These are phyloP conservation scores for Cavia porcellus DNA, from an alignment of 2,113 vertebrate species.

Conservation along the genomic window DNA sequence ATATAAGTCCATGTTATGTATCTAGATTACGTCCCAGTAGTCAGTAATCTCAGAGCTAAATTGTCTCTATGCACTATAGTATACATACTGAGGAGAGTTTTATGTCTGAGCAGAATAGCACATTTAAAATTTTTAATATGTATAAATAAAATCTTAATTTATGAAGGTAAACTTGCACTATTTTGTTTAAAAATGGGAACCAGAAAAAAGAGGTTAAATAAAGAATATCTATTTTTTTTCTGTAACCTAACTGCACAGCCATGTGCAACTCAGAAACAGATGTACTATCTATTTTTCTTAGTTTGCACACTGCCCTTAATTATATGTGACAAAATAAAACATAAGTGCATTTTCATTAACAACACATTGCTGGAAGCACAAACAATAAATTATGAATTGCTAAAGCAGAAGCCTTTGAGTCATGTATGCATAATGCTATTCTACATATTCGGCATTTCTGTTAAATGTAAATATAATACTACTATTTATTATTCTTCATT, in stretches of 20 bases:
- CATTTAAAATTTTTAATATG: conserved; percentile 69
- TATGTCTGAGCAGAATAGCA: conserved; percentile 33
- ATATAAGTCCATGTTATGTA: background rate
- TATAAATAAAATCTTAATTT: conserved; percentile 50
- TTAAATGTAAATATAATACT: conserved; percentile 27
- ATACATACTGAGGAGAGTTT: background rate
- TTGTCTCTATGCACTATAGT: conserved; percentile 68
- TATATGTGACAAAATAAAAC: conserved; percentile 85
- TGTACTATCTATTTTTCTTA: conserved; percentile 82
- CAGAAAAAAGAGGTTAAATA: conserved; percentile 42
- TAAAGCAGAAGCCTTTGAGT: conserved; percentile 76
- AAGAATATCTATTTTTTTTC: conserved; percentile 76
- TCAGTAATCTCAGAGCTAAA: conserved; percentile 61
- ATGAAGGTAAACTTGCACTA: background rate
- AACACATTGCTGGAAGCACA: conserved; percentile 81
- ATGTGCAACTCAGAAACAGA: conserved; percentile 66
- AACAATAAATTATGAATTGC: conserved; percentile 84
- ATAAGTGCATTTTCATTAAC: conserved; percentile 84
- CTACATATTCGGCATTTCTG: background rate
- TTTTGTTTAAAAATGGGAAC: background rate
- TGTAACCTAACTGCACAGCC: conserved; percentile 34
- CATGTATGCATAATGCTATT: conserved; percentile 66
- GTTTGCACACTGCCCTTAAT: conserved; percentile 83
- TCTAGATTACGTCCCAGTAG: conserved; percentile 47
- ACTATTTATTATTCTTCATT: conserved; percentile 1